These are phyloP conservation scores for Malurus splendens DNA, from an alignment of 2,797 vertebrate species.

Conservation along the genomic window DNA sequence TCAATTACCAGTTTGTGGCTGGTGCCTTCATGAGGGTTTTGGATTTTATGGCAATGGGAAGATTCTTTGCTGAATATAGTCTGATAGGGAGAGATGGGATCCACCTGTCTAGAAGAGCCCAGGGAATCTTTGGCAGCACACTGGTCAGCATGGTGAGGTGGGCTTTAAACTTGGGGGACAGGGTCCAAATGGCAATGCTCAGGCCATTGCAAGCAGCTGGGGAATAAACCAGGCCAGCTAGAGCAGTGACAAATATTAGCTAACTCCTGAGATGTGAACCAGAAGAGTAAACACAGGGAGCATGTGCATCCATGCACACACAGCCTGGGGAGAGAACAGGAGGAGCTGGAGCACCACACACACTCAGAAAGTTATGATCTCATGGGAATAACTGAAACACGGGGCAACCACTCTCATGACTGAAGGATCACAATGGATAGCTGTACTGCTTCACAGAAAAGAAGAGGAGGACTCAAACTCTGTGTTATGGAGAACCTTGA, in stretches of 20 bases:
- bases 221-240: not conserved
- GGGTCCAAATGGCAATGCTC: not conserved
- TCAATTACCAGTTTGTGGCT: not conserved
- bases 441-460: not conserved
- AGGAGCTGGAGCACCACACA: not conserved
- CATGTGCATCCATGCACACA: not conserved
- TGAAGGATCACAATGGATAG: not conserved
- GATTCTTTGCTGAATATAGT: not conserved
- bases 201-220: not conserved
- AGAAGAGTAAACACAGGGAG: not conserved
- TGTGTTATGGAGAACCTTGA: not conserved
- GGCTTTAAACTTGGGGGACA: not conserved
- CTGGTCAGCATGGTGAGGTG: not conserved
- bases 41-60: not conserved
- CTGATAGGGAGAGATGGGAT: not conserved
- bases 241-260: not conserved
- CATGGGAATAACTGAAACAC: not conserved
- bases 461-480: not conserved
- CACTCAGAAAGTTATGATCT: not conserved
- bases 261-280: not conserved
- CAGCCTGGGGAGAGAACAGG: not conserved
- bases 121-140: not conserved
- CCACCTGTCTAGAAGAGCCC: too few species aligned
- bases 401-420: not conserved
- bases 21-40: not conserved